A percentile compares a stretch with the other conserved stretches of the same genome.
Conservation (phyloP, 2,113 vertebrate species). For the Canis aureus region DNA sequence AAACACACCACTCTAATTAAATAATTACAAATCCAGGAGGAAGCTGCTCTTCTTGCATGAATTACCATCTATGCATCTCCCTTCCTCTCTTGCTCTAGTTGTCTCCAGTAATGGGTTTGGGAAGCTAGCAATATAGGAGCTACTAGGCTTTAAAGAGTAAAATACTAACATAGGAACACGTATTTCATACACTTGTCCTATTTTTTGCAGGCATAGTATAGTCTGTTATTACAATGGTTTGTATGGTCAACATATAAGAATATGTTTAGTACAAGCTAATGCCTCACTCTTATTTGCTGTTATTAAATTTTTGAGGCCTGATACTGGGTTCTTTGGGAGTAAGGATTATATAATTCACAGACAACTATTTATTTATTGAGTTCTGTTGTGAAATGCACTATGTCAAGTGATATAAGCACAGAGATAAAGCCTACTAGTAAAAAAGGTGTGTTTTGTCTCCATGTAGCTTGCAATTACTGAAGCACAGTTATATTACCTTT, state of each 20-base stretch:
- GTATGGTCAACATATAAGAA: background rate
- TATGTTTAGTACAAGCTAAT: background rate
- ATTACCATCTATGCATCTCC: background rate
- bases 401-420: background rate
- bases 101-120: background rate
- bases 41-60: background rate
- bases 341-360: background rate
- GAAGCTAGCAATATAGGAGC: background rate
- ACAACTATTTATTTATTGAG: background rate
- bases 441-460: background rate
- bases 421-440: background rate
- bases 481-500: background rate
- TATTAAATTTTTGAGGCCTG: conserved; percentile 26
- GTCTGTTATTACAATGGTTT: conserved; percentile 4
- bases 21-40: background rate
- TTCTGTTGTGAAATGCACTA: conserved; percentile 3
- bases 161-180: background rate
- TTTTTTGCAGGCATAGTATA: background rate
- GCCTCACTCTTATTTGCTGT: background rate
- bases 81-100: background rate
- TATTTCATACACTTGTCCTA: background rate
- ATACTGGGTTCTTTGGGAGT: conserved; percentile 17
- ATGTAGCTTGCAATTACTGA: background rate
- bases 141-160: background rate
- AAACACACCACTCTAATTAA: conserved; percentile 30